Conservation (phyloP, 2,113 vertebrate genomes). For the Lepus europaeus region DNA sequence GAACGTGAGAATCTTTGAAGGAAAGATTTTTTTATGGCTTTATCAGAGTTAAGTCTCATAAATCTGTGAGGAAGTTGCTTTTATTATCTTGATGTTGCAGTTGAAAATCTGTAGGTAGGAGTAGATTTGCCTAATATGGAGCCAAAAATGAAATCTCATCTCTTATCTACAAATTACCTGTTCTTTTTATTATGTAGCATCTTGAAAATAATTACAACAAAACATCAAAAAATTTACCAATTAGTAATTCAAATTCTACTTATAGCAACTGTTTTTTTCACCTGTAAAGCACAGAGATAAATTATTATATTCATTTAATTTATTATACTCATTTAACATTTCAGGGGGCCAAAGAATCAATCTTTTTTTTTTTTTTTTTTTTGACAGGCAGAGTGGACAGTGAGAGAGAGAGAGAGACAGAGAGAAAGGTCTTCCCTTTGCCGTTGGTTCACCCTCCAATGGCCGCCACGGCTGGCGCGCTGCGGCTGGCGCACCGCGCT, state of each 20-base stretch:
- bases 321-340: constrained; percentile 4
- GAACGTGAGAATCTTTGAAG: neutral
- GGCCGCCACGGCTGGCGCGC: too few species aligned
- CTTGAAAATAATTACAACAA: constrained; percentile 33
- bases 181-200: neutral
- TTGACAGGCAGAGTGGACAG: too few species aligned
- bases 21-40: neutral
- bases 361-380: too few species aligned
- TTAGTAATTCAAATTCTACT: neutral
- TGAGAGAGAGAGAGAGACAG: too few species aligned
- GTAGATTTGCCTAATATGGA: neutral
- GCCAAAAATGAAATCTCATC: neutral
- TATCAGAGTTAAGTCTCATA: neutral
- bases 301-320: constrained; percentile 18
- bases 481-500: too few species aligned
- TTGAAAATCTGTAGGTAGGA: neutral
- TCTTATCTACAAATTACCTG: constrained; percentile 14
- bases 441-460: too few species aligned
- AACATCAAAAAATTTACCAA: neutral
- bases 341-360: neutral
- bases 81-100: neutral
- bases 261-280: neutral
- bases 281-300: neutral
- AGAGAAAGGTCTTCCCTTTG: too few species aligned
- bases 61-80: neutral